Conservation (phyloP, 1,140 invertebrate genomes). For the Euglossa dilemma region DNA sequence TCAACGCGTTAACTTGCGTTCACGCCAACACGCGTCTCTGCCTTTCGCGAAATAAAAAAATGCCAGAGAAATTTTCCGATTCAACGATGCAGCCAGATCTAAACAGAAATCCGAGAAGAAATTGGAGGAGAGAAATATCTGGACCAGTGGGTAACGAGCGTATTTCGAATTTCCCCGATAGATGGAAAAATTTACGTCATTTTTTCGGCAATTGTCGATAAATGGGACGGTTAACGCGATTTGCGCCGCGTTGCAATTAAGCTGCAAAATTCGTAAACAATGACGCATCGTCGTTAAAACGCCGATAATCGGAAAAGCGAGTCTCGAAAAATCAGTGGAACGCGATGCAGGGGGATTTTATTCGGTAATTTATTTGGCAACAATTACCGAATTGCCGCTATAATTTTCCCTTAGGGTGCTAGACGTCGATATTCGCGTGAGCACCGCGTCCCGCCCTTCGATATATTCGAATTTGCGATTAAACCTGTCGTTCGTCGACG, state of each 20-base stretch:
- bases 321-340: neutral
- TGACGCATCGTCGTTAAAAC: neutral
- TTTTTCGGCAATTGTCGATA: neutral
- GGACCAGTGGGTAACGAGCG: no score
- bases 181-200: no score
- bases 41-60: conserved; percentile 1
- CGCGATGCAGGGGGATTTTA: neutral
- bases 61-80: neutral
- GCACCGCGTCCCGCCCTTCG: no score
- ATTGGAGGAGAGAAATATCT: no score
- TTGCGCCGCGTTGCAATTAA: neutral
- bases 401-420: neutral
- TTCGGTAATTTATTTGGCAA: neutral
- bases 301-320: neutral
- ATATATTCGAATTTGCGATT: neutral
- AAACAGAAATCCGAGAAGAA: no score
- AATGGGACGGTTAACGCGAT: neutral
- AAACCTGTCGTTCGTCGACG: no score
- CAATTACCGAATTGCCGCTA: neutral
- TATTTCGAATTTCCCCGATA: no score
- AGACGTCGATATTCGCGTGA: neutral
- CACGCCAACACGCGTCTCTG: neutral
- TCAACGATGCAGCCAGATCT: neutral
- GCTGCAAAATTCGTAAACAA: neutral
- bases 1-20: conserved; percentile 48